Percentiles rank a stretch among this genome's conserved stretches.
Conservation (phyloP, 2,797 vertebrate genomes). For the Sciurus carolinensis region DNA sequence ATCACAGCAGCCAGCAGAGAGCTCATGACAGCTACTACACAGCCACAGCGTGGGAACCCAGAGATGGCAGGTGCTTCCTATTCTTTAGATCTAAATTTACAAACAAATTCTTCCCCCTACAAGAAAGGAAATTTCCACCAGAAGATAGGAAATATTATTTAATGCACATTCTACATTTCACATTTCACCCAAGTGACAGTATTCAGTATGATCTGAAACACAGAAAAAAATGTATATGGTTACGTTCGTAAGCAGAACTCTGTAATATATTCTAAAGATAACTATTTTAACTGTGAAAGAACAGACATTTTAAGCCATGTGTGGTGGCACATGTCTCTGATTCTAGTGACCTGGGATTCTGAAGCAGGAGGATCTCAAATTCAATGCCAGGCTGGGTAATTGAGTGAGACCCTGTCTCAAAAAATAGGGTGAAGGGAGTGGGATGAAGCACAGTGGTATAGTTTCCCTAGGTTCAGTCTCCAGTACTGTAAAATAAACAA, state of each 20-base stretch:
- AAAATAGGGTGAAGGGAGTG: no score
- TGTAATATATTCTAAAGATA: neutral
- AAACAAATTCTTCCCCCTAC: conserved; percentile 6
- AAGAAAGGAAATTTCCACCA: neutral
- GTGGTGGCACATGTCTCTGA: no score
- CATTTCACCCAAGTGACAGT: neutral
- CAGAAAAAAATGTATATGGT: neutral
- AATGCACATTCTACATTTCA: conserved; percentile 52
- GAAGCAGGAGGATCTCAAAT: no score
- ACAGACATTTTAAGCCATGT: neutral
- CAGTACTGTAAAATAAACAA: no score
- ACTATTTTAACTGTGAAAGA: conserved; percentile 43
- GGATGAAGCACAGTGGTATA: no score
- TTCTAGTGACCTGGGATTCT: no score
- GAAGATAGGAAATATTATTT: neutral
- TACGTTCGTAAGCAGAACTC: neutral
- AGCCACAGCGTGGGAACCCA: neutral
- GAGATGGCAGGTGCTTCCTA: neutral
- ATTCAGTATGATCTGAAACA: neutral
- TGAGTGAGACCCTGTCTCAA: no score
- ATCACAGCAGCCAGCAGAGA: neutral
- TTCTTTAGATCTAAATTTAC: conserved; percentile 42
- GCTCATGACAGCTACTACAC: neutral
- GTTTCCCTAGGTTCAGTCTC: no score
- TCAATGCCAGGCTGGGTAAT: no score